Evolutionary conservation across 2,888 invertebrate species (phyloP).

Genomic region (Myopa tessellatipennis): DNA sequence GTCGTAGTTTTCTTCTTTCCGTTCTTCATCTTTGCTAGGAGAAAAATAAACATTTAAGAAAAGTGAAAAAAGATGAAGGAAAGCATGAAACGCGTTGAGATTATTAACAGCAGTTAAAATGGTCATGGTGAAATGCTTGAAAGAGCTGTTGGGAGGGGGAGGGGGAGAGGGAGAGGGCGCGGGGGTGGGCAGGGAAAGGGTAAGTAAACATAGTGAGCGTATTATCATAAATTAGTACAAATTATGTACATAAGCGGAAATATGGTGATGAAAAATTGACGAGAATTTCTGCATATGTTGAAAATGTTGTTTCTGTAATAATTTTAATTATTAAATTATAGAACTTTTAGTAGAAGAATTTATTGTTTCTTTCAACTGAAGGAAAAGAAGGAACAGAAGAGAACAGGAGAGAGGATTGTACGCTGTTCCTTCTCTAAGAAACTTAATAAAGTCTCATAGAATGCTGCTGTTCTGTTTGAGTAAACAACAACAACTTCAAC

Average conservation of each 20-base stretch:
- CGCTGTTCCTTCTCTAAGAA: too few relatives aligned
- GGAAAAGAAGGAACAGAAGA: too few relatives aligned
- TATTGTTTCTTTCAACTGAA: too few relatives aligned
- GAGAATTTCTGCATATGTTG: too few relatives aligned
- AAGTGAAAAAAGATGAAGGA: neutral
- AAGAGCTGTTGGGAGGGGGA: neutral
- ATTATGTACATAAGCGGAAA: neutral
- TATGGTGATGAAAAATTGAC: too few relatives aligned
- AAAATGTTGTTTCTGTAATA: too few relatives aligned
- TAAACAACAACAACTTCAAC: neutral
- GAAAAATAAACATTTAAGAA: neutral
- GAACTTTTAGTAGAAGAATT: too few relatives aligned
- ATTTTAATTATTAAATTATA: too few relatives aligned
- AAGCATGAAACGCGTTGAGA: too few relatives aligned
- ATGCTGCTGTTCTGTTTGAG: neutral
- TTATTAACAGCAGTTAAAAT: too few relatives aligned
- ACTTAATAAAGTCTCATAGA: neutral
- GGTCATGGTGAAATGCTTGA: neutral
- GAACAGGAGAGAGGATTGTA: too few relatives aligned
- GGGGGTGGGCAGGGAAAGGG: neutral
- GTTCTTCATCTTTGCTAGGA: neutral
- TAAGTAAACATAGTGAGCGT: neutral
- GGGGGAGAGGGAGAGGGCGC: neutral
- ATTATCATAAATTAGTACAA: neutral
- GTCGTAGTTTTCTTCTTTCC: conserved; percentile 5